Percentiles rank a stretch among this genome's conserved stretches.
Conservation (phyloP, 2,113 vertebrate genomes). For the Callipepla californica region DNA sequence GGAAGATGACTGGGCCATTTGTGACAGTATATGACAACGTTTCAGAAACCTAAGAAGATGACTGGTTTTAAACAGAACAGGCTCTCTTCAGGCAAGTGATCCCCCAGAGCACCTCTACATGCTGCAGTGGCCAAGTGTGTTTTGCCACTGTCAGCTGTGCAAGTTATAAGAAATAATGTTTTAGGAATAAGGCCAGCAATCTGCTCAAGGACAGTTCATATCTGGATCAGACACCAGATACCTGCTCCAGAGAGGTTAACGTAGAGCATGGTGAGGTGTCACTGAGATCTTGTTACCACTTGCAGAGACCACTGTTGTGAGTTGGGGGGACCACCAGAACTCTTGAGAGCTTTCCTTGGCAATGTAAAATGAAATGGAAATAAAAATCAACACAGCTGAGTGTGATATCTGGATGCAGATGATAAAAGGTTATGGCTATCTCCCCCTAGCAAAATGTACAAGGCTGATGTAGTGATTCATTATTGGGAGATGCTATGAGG, state of each 20-base stretch:
- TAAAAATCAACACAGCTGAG: neutral
- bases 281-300: neutral
- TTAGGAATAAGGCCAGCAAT: neutral
- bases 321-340: neutral
- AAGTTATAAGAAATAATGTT: neutral
- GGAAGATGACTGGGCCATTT: neutral
- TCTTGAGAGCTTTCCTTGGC: neutral
- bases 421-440: neutral
- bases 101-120: neutral
- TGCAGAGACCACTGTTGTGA: neutral
- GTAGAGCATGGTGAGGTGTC: neutral
- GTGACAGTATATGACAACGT: neutral
- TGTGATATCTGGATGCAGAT: neutral
- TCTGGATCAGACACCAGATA: neutral
- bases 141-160: neutral
- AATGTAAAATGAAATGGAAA: neutral
- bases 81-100: neutral
- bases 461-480: neutral
- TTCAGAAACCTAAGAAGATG: neutral
- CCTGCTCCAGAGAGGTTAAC: neutral
- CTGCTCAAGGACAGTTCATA: neutral
- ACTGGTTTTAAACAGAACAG: neutral
- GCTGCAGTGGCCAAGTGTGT: neutral
- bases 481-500: neutral
- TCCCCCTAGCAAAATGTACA: neutral